Base-by-base conservation (phyloP, 2,797 vertebrate species). In the Limosa lapponica region DNA sequence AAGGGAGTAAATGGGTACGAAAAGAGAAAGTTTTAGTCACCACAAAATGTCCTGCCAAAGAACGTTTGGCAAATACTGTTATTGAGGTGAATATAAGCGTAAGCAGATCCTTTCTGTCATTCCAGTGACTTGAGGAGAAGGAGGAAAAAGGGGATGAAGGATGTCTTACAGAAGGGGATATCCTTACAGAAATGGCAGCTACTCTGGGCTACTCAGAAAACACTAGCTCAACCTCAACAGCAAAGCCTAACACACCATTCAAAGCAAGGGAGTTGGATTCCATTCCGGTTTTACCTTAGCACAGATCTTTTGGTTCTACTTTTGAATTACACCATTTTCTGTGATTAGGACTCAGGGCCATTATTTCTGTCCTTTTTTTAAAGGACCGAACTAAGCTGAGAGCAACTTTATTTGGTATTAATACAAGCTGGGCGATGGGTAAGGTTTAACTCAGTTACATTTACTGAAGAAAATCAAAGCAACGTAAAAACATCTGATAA, bases 31-130 rank as follows among this genome's bases (percentile, higher is more conserved):
- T 79, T 88, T 52, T 34, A 84, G 80, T 87, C 66, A 95, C 81
- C 70, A n/a, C 82, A 84, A 72, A 91, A 91, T 61, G 64, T 95
- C 41, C 82, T 96, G 88, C 93, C 96, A 96, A 85, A 36, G 74
- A 90, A 66, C 19, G 0, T 30, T 73, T 80, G 79, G 89, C 46
- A 90, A 95, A 77, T 37, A 24, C 67, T 37, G 55, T 71, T 77
- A 95, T 43, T 94, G 91, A 89, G 88, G 90, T 84, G 85, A 91
- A 90, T 34, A 23, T 75, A 89, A 85, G 93, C 41, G 11, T 94
- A 54, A 95, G 88, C 67, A 95, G 83, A 95, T 90, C 83, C 37
- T 51, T 96, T 96, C 80, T 90, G 93, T 82, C 90, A 94, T 41
- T 90, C 64, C 74, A 90, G 71, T 43, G 37, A 82, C 67, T 52